These are phyloP conservation scores for Nasonovia ribisnigri DNA, from an alignment of 2,888 invertebrate genomes.

Conservation along the genomic window DNA sequence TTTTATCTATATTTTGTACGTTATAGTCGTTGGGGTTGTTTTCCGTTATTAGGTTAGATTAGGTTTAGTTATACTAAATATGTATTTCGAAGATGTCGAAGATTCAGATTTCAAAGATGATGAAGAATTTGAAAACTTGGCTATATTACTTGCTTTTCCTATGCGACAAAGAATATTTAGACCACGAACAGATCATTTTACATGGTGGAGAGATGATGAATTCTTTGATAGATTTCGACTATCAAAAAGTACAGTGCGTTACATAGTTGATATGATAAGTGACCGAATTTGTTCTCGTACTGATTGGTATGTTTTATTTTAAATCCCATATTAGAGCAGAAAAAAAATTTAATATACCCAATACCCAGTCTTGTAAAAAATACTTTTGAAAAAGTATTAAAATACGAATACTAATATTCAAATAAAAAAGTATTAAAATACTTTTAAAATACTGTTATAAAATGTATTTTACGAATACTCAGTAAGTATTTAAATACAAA, in stretches of 20 bases:
- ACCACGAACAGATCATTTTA: background rate
- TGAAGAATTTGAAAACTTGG: background rate
- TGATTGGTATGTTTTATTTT: slow-evolving; percentile 4
- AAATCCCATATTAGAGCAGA: background rate
- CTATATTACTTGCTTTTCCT: background rate
- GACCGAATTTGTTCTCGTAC: slow-evolving; percentile 28
- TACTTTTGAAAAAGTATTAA: too few relatives aligned
- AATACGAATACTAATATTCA: too few relatives aligned
- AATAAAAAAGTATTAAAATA: too few relatives aligned
- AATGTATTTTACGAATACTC: too few relatives aligned
- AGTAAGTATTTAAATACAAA: too few relatives aligned
- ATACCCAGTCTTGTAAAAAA: too few relatives aligned
- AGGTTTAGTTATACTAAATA: background rate
- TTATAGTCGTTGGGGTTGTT: too few relatives aligned
- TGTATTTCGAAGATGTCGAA: background rate
- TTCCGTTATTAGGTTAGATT: too few relatives aligned
- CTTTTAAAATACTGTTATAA: too few relatives aligned
- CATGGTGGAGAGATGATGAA: background rate
- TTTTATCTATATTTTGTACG: too few relatives aligned
- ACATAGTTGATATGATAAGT: background rate
- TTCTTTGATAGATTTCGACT: slow-evolving; percentile 42
- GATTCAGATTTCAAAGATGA: background rate
- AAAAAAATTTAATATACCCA: too few relatives aligned
- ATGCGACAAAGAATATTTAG: background rate
- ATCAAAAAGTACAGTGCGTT: slow-evolving; percentile 37